Evolutionary conservation across 37 sponge, comb jelly and placozoan genomes (phyloP), one percentile per base, ranked within the genome.

Genomic region (Ephydatia muelleri): DNA sequence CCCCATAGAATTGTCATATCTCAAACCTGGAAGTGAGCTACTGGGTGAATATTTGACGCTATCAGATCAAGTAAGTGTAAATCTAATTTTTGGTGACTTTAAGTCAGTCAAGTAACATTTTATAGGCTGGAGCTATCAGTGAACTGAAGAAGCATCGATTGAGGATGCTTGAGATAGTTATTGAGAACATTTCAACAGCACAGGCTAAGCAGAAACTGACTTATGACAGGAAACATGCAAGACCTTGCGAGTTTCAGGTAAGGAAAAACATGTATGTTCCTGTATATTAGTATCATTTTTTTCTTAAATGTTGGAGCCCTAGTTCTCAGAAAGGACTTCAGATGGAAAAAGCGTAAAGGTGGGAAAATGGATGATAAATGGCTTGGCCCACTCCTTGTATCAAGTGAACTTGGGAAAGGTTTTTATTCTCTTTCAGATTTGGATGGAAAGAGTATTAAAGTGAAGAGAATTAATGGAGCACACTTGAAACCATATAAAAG

Each of bases 171-270:
- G 27, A 84, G 22, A 43, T 33, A 84, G 77, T 48, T 43, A 80
- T 5, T 30, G 32, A 39, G 6, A 84, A 84, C 80, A 84, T 84
- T 23, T 79, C 26, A 49, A 25, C 12, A 11, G 85, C 85, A 33
- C 77, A 84, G 77, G 27, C 35, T 23, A 81, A n/a, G n/a, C n/a
- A n/a, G n/a, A n/a, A 81, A 35, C 85, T 48, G 78, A 84, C 6
- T 33, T 84, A 84, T 84, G 85, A 84, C 65, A 33, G 38, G 38
- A 84, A 43, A 76, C 85, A 75, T 76, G 57, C 65, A 11, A 75
- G 30, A 11, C 65, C 85, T 57, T 29, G 65, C 30, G 30, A 49
- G 30, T 79, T 57, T 49, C 77, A 75, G 26, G 76, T 75, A 43
- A 57, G 57, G 57, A 57, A 57, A 11, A 16, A 57, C 57, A 57